phyloP scores from a whole-genome alignment of 2,888 invertebrate genomes.

The Hirtodrosophila duncani region DNA sequence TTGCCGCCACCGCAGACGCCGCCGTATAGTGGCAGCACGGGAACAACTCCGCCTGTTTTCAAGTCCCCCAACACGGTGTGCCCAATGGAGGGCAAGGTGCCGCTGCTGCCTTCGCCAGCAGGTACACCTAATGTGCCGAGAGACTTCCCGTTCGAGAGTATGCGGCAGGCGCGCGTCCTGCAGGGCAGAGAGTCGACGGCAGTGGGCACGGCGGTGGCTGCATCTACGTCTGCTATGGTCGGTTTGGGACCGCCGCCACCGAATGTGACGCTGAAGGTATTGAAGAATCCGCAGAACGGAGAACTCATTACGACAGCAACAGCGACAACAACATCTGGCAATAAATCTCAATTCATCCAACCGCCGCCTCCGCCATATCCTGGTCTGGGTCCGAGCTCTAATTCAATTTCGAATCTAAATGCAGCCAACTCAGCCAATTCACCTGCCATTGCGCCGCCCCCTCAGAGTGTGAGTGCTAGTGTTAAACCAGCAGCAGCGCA shows the following conservation, averaged over 20 bases:
- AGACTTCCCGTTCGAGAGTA: conserved; percentile 92
- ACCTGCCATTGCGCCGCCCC: conserved; percentile 25
- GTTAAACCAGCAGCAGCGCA: conserved; percentile 27
- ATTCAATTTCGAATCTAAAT: conserved; percentile 22
- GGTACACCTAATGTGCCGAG: conserved; percentile 76
- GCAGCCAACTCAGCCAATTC: conserved; percentile 30
- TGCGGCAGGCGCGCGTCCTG: conserved; percentile 93
- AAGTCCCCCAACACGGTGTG: conserved; percentile 93
- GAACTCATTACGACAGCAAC: conserved; percentile 24
- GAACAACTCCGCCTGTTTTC: conserved; percentile 77
- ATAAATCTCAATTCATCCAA: conserved; percentile 75
- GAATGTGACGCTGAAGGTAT: conserved; percentile 70
- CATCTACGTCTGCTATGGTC: conserved; percentile 51
- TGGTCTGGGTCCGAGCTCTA: conserved; percentile 54
- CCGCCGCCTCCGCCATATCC: conserved; percentile 77
- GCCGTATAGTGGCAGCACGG: too few species aligned
- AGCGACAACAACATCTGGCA: conserved; percentile 25
- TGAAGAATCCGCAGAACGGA: conserved; percentile 52
- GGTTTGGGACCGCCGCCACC: conserved; percentile 58
- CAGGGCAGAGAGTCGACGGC: conserved; percentile 84
- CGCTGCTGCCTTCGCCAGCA: conserved; percentile 80
- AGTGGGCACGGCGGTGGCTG: conserved; percentile 73
- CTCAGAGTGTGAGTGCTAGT: conserved; percentile 28
- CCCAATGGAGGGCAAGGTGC: conserved; percentile 87
- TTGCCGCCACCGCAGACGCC: conserved; percentile 41